These are phyloP conservation scores for Drosophila sordidula DNA, from an alignment of 2,888 invertebrate genomes.

Conservation along the genomic window DNA sequence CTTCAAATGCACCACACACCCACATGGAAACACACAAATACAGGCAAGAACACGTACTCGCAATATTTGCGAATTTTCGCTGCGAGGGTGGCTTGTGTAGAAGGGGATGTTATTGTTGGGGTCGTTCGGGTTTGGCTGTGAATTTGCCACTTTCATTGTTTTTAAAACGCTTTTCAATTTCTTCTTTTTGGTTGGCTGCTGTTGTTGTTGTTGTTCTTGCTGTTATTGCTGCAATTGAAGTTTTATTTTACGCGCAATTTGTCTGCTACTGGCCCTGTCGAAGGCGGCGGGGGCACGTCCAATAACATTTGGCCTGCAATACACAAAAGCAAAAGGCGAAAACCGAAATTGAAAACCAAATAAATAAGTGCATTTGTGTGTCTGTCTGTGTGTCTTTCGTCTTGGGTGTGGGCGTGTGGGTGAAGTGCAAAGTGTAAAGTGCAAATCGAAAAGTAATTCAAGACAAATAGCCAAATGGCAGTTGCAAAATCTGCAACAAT, in stretches of 20 bases:
- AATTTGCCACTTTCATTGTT: constrained; percentile 78
- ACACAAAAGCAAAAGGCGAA: constrained; percentile 51
- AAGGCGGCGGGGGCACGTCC: constrained; percentile 4
- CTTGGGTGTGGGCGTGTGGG: constrained; percentile 13
- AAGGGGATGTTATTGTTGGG: constrained; percentile 2
- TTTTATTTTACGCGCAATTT: constrained; percentile 79
- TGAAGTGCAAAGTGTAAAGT: constrained; percentile 51
- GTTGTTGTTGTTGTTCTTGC: constrained; percentile 9
- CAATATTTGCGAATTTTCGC: constrained; percentile 65
- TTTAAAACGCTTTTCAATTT: constrained; percentile 77
- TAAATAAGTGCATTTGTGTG: constrained; percentile 51
- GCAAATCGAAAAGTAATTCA: constrained; percentile 67
- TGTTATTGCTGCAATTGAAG: constrained; percentile 68
- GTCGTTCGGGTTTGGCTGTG: constrained; percentile 44
- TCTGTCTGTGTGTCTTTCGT: constrained; percentile 5
- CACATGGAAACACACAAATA: constrained; percentile 6
- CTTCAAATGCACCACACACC: constrained; percentile 39
- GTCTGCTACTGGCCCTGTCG: constrained; percentile 41
- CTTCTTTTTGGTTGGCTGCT: constrained; percentile 24
- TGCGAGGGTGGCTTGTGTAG: constrained; percentile 3
- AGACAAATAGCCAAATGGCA: constrained; percentile 66
- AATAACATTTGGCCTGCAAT: constrained; percentile 51
- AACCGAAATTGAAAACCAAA: constrained; percentile 59
- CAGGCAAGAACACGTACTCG: constrained; percentile 53
- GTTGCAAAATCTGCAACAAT: constrained; percentile 61